Evolutionary conservation across 1,140 invertebrate species (phyloP).

Genomic region (Listronotus bonariensis): DNA sequence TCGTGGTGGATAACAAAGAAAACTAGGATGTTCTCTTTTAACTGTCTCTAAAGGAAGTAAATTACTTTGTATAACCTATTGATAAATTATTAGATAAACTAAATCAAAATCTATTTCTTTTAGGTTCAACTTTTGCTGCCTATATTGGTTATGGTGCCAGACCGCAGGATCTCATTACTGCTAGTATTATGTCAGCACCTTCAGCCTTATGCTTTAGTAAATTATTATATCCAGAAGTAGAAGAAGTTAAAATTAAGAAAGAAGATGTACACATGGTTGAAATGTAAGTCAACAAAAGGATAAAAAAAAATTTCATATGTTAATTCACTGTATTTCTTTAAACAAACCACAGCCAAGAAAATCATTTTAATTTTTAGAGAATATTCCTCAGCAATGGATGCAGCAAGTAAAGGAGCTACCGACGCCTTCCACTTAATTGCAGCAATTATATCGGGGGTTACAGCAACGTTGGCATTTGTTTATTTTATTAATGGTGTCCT

Average conservation of each 20-base stretch:
- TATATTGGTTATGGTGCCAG: conserved; percentile 91
- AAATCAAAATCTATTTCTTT: conserved; percentile 3
- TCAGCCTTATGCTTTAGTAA: conserved; percentile 88
- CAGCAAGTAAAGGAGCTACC: conserved; percentile 84
- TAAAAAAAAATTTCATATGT: too few species aligned
- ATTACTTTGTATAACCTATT: too few species aligned
- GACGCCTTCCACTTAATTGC: conserved; percentile 81
- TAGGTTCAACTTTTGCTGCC: conserved; percentile 85
- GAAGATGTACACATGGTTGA: conserved; percentile 53
- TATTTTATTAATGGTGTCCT: conserved; percentile 82
- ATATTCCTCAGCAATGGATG: conserved; percentile 84
- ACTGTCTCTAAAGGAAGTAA: too few species aligned
- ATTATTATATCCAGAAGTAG: conserved; percentile 88
- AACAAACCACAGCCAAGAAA: too few species aligned
- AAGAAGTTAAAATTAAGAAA: conserved; percentile 71
- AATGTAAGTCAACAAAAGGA: conserved; percentile 30
- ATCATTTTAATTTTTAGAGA: conserved; percentile 67
- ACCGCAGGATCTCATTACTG: conserved; percentile 80
- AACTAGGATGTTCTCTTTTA: too few species aligned
- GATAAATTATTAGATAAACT: too few species aligned
- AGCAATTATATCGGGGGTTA: conserved; percentile 88
- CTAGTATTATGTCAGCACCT: conserved; percentile 94
- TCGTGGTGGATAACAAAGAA: too few species aligned
- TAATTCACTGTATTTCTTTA: too few species aligned
- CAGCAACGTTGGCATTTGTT: conserved; percentile 88